phyloP scores from a whole-genome alignment of 2,888 invertebrate species.

The Hypena proboscidalis region DNA sequence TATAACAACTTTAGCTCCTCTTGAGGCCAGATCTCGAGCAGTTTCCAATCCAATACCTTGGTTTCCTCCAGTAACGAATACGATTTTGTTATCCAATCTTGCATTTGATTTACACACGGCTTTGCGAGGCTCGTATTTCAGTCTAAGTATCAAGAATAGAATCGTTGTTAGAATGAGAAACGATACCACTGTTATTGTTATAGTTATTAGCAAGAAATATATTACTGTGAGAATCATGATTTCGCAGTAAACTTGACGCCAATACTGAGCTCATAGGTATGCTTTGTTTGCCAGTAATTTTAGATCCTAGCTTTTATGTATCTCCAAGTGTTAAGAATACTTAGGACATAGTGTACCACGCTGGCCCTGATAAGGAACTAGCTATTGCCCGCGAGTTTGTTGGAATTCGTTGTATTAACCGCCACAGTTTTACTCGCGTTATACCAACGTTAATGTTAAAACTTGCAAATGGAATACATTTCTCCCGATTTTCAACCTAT shows the following conservation, averaged over 20 bases:
- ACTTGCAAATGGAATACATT: too few species aligned
- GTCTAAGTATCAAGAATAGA: neutral
- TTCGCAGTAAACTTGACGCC: neutral
- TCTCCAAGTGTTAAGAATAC: too few species aligned
- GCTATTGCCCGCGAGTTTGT: too few species aligned
- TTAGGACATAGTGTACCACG: too few species aligned
- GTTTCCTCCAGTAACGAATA: constrained; percentile 92
- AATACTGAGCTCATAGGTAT: too few species aligned
- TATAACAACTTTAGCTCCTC: constrained; percentile 89
- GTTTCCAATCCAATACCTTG: constrained; percentile 93
- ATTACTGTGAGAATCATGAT: constrained; percentile 17
- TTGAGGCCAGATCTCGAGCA: constrained; percentile 87
- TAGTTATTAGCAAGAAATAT: neutral
- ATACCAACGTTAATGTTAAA: too few species aligned
- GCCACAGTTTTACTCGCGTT: too few species aligned
- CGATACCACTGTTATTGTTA: rapidly evolving
- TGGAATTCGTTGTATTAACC: too few species aligned
- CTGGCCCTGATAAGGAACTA: too few species aligned
- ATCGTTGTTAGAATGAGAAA: neutral
- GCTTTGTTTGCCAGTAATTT: too few species aligned
- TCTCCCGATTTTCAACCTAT: too few species aligned
- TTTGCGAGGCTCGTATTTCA: constrained; percentile 31
- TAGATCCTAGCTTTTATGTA: too few species aligned
- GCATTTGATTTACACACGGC: constrained; percentile 60
- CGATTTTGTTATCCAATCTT: constrained; percentile 83